phyloP scores from a whole-genome alignment of 2,113 vertebrate species.

The Solenodon paradoxus region DNA sequence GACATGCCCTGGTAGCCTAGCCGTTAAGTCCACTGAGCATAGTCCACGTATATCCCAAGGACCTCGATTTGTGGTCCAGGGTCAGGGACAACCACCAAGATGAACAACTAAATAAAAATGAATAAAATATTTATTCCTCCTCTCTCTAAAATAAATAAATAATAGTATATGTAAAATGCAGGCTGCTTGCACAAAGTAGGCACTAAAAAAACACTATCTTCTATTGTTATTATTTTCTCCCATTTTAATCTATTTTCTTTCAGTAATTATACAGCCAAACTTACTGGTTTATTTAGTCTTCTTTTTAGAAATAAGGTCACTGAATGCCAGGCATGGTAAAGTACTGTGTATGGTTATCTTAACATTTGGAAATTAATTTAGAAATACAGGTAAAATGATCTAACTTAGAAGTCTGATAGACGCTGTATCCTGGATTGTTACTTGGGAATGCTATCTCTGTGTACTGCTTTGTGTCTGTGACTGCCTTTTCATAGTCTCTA shows the following conservation, averaged over 20 bases:
- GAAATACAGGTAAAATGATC: not conserved
- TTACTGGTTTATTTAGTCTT: not conserved
- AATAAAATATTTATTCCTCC: too few relatives aligned
- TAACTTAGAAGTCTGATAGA: not conserved
- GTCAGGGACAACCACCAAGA: too few relatives aligned
- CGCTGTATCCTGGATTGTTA: not conserved
- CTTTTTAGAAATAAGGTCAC: not conserved
- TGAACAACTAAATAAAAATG: too few relatives aligned
- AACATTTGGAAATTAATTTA: not conserved
- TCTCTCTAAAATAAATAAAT: too few relatives aligned
- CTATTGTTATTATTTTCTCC: not conserved
- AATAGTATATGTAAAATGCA: not conserved
- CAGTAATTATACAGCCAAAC: not conserved
- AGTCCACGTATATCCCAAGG: too few relatives aligned
- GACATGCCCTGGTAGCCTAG: too few relatives aligned
- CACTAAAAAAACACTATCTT: not conserved
- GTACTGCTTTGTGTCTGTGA: not conserved
- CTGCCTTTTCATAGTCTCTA: not conserved
- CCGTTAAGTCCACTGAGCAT: too few relatives aligned
- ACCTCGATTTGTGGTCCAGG: too few relatives aligned
- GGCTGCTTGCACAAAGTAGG: not conserved
- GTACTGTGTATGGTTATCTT: not conserved
- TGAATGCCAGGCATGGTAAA: not conserved
- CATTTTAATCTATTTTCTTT: not conserved
- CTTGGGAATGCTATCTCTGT: not conserved